Evolutionary conservation across 2,797 vertebrate genomes (phyloP).

Genomic region (Eulemur coronatus): DNA sequence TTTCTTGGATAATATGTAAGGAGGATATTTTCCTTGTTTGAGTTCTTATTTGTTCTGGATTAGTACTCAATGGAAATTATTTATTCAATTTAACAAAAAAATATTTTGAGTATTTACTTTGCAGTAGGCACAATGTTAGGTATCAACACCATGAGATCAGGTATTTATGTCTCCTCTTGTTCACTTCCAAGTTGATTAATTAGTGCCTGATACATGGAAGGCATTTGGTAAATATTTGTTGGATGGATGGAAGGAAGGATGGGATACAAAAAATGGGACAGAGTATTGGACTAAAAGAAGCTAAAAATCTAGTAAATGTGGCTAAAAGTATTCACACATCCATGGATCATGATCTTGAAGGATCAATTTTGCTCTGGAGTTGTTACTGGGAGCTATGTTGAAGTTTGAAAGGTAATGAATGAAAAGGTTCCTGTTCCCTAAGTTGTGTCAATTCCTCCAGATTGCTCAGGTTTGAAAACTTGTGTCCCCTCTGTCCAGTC

Average conservation of each 20-base stretch:
- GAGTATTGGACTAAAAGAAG: neutral
- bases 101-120: neutral
- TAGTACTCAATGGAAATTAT: neutral
- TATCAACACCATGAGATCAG: neutral
- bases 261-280: neutral
- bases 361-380: neutral
- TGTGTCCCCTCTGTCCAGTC: neutral
- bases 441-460: neutral
- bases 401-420: slow-evolving; percentile 24
- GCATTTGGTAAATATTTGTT: no score
- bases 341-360: neutral
- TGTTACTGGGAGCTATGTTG: neutral
- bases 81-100: neutral
- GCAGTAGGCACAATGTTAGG: neutral
- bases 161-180: neutral
- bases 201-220: neutral
- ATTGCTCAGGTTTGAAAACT: neutral
- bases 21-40: neutral
- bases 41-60: neutral
- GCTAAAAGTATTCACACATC: fast-evolving
- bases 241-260: neutral
- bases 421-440: neutral
- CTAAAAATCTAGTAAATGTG: neutral
- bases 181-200: neutral
- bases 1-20: neutral